Percentiles rank a stretch among this genome's conserved stretches.
Conservation (phyloP, 2,888 invertebrate genomes). For the Plagiodera versicolora region DNA sequence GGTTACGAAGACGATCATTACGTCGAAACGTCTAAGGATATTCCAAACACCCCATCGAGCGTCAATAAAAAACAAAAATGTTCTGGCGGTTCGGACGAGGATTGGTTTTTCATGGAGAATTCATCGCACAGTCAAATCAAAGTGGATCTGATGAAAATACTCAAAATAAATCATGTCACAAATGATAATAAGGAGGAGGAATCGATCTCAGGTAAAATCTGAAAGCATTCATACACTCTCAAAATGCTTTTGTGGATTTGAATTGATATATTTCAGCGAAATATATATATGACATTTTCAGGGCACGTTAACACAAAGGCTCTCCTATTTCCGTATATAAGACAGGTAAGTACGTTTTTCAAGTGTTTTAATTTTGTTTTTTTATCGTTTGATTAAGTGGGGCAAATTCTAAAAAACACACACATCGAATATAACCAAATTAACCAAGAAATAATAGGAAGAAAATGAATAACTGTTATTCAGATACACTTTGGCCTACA, state of each 20-base stretch:
- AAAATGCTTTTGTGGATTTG: too few relatives aligned
- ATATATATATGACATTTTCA: background rate
- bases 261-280: too few relatives aligned
- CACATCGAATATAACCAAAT: too few relatives aligned
- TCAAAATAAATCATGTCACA: constrained; percentile 22
- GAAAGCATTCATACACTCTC: too few relatives aligned
- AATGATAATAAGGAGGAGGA: constrained; percentile 12
- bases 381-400: too few relatives aligned
- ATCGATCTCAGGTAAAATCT: constrained; percentile 6
- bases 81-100: constrained; percentile 76
- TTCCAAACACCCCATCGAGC: constrained; percentile 52
- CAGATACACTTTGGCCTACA: constrained; percentile 77
- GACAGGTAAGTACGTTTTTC: constrained; percentile 52
- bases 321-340: constrained; percentile 71
- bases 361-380: too few relatives aligned
- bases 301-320: constrained; percentile 58
- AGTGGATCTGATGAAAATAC: constrained; percentile 21
- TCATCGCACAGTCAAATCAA: constrained; percentile 30
- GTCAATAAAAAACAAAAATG: constrained; percentile 77
- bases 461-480: too few relatives aligned
- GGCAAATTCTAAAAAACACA: too few relatives aligned
- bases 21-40: constrained; percentile 39
- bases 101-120: constrained; percentile 69
- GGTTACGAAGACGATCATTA: constrained; percentile 65
- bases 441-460: too few relatives aligned